Conservation (phyloP, 2,888 invertebrate species). For the Masnerella sp. region DNA sequence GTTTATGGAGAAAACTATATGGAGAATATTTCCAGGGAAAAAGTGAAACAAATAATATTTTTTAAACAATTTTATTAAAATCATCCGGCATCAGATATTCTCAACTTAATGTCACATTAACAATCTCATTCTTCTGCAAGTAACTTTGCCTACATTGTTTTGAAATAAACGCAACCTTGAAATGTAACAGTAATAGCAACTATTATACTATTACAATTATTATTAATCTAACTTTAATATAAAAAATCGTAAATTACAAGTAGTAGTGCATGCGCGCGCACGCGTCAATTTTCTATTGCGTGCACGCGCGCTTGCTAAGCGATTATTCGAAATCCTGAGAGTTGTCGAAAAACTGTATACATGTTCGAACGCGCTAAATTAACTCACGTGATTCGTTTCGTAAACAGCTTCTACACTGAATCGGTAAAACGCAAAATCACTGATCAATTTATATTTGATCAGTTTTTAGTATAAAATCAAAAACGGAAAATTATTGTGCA, state of each 20-base stretch:
- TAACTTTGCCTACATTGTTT: conserved; percentile 51
- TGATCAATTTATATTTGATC: conserved; percentile 18
- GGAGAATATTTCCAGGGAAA: too few relatives aligned
- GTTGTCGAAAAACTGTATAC: conserved; percentile 40
- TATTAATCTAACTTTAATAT: conserved; percentile 58
- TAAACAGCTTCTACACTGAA: conserved; percentile 14
- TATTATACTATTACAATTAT: conserved; percentile 52
- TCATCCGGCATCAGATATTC: conserved; percentile 58
- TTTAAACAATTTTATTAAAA: conserved; percentile 63
- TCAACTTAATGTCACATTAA: conserved; percentile 59
- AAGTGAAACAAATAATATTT: too few relatives aligned
- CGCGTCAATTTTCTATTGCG: neutral
- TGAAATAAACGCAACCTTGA: conserved; percentile 56
- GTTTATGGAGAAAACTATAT: too few relatives aligned
- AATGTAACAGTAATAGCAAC: conserved; percentile 60
- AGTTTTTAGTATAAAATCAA: neutral
- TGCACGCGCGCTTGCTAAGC: conserved; percentile 29
- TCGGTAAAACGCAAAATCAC: conserved; percentile 22
- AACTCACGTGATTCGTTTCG: conserved; percentile 23
- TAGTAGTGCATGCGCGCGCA: conserved; percentile 30
- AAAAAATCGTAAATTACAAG: conserved; percentile 63
- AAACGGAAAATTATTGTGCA: conserved; percentile 33
- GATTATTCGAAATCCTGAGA: conserved; percentile 57
- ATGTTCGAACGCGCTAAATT: conserved; percentile 21
- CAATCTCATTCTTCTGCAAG: conserved; percentile 58